Percentiles rank a stretch among this genome's conserved stretches.
Conservation (phyloP, 2,797 vertebrate genomes). For the Fistularia tabacaria region DNA sequence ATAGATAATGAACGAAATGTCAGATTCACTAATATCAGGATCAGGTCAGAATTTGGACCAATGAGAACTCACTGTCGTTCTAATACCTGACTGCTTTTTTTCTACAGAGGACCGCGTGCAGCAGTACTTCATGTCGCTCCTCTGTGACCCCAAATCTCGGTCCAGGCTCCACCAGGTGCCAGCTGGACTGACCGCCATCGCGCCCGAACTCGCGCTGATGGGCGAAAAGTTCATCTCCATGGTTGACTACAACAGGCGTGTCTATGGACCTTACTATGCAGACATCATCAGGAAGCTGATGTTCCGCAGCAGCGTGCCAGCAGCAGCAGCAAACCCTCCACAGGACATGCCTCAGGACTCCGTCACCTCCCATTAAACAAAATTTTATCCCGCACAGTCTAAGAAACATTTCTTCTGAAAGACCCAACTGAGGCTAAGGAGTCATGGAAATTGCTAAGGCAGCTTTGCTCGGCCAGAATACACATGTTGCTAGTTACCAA, state of each 20-base stretch:
- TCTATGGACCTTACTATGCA: constrained; percentile 90
- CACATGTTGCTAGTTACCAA: constrained; percentile 15
- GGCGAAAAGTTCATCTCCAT: constrained; percentile 81
- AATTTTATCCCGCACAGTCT: background rate
- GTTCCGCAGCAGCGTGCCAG: constrained; percentile 59
- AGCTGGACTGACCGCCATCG: constrained; percentile 81
- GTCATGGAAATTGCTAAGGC: constrained; percentile 4
- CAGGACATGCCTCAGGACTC: constrained; percentile 32
- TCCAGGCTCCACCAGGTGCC: constrained; percentile 76
- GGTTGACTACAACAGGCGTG: constrained; percentile 87
- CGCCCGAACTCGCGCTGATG: constrained; percentile 77
- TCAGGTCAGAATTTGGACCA: no score
- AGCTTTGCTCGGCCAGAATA: constrained; percentile 14
- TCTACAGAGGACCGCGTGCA: constrained; percentile 85
- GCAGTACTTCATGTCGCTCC: constrained; percentile 80
- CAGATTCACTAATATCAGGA: no score
- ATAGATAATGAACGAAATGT: no score
- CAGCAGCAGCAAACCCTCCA: constrained; percentile 17
- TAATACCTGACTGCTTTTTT: background rate
- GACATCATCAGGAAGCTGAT: constrained; percentile 87
- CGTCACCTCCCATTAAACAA: constrained; percentile 42
- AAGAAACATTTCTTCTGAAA: constrained; percentile 5
- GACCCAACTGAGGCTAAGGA: constrained; percentile 6
- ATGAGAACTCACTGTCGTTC: no score
- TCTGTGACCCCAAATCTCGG: constrained; percentile 70